Evolutionary conservation across 2,113 vertebrate genomes (phyloP), one percentile per base, ranked within the genome.

Genomic region (Myanophis thanlyinensis): DNA sequence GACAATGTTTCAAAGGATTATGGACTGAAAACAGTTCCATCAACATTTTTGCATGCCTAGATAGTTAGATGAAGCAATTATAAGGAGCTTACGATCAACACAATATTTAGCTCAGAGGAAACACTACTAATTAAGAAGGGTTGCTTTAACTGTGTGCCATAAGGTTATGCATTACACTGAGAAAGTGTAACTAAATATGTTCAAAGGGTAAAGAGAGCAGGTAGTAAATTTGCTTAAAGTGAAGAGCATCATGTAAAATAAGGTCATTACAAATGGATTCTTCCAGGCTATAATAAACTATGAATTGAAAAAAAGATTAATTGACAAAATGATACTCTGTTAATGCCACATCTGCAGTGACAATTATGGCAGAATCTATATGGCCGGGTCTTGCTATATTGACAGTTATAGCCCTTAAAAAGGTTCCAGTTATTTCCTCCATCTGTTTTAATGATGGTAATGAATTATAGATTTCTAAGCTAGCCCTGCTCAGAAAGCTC

Each of bases 301-400:
- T 87, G 95, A 97, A 96, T 94, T 95, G 95, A 3, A 30, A 94
- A 94, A 95, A 97, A 98, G 97, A 97, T 97, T 97, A 98, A 98
- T 97, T 97, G 98, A 97, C 95, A 96, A 98, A 98, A 97, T 96
- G 95, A 96, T 97, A 96, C 97, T 97, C 93, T 35, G 97, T 96
- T 96, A 94, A 94, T 0, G 0, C 95, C 92, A 94, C 95, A 94
- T 94, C 40, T 92, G 95, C 86, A 94, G 85, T 20, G 94, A 95
- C 94, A 94, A 95, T 96, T 94, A 90, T 90, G 73, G 93, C 94
- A 84, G 93, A 93, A 96, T 96, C 92, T 35, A 23, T 97, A 93
- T 96, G 95, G 92, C 94, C 89, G 92, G 95, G 89, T 96, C 96
- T 92, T 20, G 95, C 95, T 96, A 48, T 90, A 96, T 93, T 94